Base-by-base conservation (phyloP, 2,888 invertebrate species). In the Cancer borealis region DNA sequence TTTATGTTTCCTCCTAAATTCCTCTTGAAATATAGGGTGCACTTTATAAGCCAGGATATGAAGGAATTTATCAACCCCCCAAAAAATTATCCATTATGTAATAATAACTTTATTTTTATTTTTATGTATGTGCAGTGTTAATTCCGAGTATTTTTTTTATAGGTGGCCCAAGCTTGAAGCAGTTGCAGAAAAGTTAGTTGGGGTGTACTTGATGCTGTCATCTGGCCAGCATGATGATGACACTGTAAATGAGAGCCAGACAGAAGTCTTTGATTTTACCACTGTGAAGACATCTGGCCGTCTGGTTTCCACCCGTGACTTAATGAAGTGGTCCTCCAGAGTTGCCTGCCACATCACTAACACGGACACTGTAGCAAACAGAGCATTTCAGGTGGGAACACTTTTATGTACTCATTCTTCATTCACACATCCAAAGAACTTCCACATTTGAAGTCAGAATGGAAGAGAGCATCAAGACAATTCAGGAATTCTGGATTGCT, bases 291-390 rank as follows among this genome's bases (percentile, higher is more conserved):
- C 92, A 39, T 95, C 95, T 46, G 95, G 95, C 14, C 91, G 95
- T 45, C 90, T 95, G n/a, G 95, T 95, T 39, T 93, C 93, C 96
- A 96, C 87, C 94, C 97, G 99, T 96, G 99, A 99, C 97, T 97
- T 99, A 91, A 97, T 99, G 96, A 99, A 99, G 96, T 98, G 99
- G 98, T 99, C 99, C 96, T 97, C 97, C 5, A 97, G 99, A 96
- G 97, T 98, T 6, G 97, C 98, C 17, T 97, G 97, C 21, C 97
- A 98, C 96, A 98, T 98, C 96, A 97, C 98, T 95, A 97, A 98
- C 0, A 97, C 98, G 0, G 98, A 98, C 95, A 97, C 97, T 73
- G 97, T 98, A 0, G 98, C 97, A 5, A 96, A 98, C 17, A 98
- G 97, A 96, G 97, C 98, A 0, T 97, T 98, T 88, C 98, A 98